Percentiles rank a stretch among this genome's conserved stretches.
These are phyloP conservation scores for Pammene fasciana DNA, from an alignment of 2,888 invertebrate genomes.

Conservation along the genomic window DNA sequence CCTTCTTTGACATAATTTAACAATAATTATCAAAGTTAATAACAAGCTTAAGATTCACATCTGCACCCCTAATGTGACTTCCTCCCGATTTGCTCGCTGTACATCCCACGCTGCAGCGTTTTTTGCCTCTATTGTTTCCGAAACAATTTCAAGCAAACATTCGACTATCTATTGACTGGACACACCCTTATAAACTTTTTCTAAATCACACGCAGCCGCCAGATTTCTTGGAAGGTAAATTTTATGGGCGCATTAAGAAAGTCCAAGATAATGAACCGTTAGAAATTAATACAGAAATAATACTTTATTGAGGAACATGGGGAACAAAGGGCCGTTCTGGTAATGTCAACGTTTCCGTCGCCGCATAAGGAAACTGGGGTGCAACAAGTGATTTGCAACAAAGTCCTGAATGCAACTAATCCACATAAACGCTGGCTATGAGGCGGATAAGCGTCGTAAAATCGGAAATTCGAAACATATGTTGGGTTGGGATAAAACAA, in stretches of 20 bases:
- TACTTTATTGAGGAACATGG: constrained; percentile 33
- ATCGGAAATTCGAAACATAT: constrained; percentile 38
- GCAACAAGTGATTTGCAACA: constrained; percentile 69
- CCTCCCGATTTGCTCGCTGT: constrained; percentile 33
- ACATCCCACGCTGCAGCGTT: constrained; percentile 54
- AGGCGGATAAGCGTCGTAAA: constrained; percentile 40
- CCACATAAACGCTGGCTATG: constrained; percentile 19
- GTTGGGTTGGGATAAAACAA: constrained; percentile 26
- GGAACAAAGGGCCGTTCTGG: constrained; percentile 75
- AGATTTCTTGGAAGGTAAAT: constrained; percentile 39
- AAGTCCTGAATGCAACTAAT: constrained; percentile 37
- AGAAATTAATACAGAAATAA: constrained; percentile 35
- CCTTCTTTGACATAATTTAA: too few relatives aligned
- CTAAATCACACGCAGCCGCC: constrained; percentile 39
- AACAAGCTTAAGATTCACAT: constrained; percentile 13
- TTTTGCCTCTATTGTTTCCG: constrained; percentile 59
- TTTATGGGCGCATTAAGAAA: constrained; percentile 42
- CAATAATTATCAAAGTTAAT: background rate
- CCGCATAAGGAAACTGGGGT: constrained; percentile 68
- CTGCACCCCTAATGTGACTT: constrained; percentile 37
- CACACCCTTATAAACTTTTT: constrained; percentile 53
- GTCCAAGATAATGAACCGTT: constrained; percentile 45
- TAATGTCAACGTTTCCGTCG: constrained; percentile 73
- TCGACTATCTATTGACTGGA: constrained; percentile 58
- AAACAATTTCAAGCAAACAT: constrained; percentile 60